Base-by-base conservation (phyloP, 2,888 invertebrate species). In the Apocheima hispidaria region DNA sequence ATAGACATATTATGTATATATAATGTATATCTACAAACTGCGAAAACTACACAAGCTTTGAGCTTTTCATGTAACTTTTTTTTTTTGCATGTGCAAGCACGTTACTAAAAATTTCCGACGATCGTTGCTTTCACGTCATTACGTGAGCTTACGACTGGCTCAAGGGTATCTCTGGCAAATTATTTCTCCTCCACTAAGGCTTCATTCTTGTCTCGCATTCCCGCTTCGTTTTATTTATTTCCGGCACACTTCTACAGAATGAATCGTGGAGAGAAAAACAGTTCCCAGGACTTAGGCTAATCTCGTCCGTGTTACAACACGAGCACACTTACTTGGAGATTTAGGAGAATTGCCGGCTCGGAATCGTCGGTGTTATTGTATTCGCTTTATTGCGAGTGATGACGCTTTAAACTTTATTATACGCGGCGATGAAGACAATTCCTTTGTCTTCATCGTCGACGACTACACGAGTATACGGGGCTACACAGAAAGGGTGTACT, bases 211-310 rank as follows among this genome's bases (percentile, higher is more conserved):
- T 77, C 75, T 75, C 72, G 70, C 73, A 74, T 72, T 73, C 71
- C 60, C 73, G 68, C 67, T 72, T 65, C 71, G 65, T 72, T 78
- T 82, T 83, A 81, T 83, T 84, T 82, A 83, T 83, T 78, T 81
- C 75, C 75, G 69, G 73, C 75, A 70, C 74, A 77, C 74, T 82
- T 75, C 77, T 71, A 73, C 59, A 66, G 78, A 79, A 82, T 81
- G 79, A 81, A 81, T 80, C 75, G 81, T 68, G 73, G 73, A 77
- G 73, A 70, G 79, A 81, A 82, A 84, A 84, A 84, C 84, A 83
- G 83, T 82, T 85, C 79, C 74, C 79, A 75, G 77, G 71, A 86
- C 83, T 85, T 80, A 82, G 74, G 73, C 76, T 84, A 84, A 86
- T 84, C 83, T 82, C 73, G 70, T 75, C 79, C 77, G 75, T 78